Percentiles rank a stretch among this genome's conserved stretches.
phyloP scores from a whole-genome alignment of 2,113 vertebrate genomes.

The Corythoichthys intestinalis region DNA sequence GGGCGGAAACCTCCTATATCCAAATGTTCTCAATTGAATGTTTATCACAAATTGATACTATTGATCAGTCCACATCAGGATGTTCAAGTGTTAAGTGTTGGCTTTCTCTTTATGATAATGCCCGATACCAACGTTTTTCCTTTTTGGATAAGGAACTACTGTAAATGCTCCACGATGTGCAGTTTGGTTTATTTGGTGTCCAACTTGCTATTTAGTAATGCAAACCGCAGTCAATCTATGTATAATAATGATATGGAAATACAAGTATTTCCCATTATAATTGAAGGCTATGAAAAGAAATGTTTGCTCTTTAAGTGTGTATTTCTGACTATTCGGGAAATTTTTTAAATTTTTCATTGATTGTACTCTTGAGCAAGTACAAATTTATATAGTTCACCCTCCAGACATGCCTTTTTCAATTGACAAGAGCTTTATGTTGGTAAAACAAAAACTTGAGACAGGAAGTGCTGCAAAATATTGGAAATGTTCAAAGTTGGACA shows the following conservation, averaged over 20 bases:
- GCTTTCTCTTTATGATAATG: no score
- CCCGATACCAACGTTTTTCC: neutral
- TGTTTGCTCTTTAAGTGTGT: no score
- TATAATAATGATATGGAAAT: neutral
- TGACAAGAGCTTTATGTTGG: constrained; percentile 12
- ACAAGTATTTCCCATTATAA: neutral
- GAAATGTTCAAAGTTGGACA: neutral
- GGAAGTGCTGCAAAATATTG: neutral
- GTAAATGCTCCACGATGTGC: constrained; percentile 46
- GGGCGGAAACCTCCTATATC: no score
- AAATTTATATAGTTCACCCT: neutral
- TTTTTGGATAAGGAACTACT: constrained; percentile 45
- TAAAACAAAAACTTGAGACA: neutral
- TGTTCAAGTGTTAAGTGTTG: no score
- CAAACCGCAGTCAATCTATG: neutral
- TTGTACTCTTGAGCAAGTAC: constrained; percentile 7
- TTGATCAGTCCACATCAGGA: no score
- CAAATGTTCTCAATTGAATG: no score
- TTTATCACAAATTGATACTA: no score
- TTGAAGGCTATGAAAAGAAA: neutral
- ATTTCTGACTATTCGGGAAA: neutral
- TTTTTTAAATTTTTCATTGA: neutral
- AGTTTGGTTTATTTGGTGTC: constrained; percentile 36
- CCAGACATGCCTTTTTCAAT: constrained; percentile 7
- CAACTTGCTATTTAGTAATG: constrained; percentile 9